Evolutionary conservation across 2,113 vertebrate species (phyloP).

Genomic region (Tapirus terrestris): DNA sequence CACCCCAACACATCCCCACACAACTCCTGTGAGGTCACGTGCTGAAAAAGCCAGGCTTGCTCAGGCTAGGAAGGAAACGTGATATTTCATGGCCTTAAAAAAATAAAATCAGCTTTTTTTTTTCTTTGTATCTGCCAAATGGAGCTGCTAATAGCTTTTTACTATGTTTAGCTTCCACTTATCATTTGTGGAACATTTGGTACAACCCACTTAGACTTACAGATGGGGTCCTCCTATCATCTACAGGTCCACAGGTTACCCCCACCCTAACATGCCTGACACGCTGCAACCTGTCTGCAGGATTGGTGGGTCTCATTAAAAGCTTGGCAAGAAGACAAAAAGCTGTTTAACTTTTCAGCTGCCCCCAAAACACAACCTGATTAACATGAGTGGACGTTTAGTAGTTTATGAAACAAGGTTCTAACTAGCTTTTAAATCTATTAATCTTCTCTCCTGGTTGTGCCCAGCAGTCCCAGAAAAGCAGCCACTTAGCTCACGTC

Average conservation of each 20-base stretch:
- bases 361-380: constrained; percentile 24
- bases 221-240: not conserved
- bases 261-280: not conserved
- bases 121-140: not conserved
- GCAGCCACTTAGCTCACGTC: not conserved
- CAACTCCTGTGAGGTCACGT: not conserved
- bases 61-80: not conserved
- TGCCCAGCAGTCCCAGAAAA: constrained; percentile 24
- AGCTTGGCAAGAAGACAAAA: constrained; percentile 22
- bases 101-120: not conserved
- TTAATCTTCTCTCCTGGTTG: not conserved
- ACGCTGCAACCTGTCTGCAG: not conserved
- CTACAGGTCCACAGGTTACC: not conserved
- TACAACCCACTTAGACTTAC: not conserved
- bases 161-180: not conserved
- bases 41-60: not conserved
- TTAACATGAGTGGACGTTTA: not conserved
- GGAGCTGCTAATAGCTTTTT: not conserved
- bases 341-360: constrained; percentile 33
- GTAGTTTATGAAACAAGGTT: constrained; percentile 33
- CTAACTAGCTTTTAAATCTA: constrained; percentile 48
- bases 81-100: not conserved
- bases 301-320: not conserved
- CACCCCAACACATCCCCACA: not conserved
- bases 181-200: not conserved